Percentiles rank a stretch among this genome's conserved stretches.
Evolutionary conservation across 1,140 invertebrate species (phyloP).

Genomic region (Dysdera silvatica): DNA sequence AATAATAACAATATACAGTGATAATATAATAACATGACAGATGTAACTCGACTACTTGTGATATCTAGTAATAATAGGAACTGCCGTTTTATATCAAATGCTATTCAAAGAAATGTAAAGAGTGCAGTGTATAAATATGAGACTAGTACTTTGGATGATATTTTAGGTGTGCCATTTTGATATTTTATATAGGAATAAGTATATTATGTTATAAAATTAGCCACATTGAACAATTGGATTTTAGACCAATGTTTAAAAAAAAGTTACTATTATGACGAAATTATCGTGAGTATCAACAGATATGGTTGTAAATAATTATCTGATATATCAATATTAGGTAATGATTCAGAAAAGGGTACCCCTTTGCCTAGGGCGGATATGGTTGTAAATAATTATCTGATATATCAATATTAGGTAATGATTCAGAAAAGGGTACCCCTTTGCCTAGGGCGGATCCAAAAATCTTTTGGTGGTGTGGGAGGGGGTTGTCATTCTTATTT

Average conservation of each 20-base stretch:
- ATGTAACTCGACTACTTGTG: conserved; percentile 3
- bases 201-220: background rate
- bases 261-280: background rate
- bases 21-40: no score
- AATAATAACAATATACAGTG: no score
- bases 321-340: background rate
- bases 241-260: background rate
- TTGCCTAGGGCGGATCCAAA: no score
- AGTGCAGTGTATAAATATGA: conserved; percentile 24
- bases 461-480: no score
- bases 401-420: no score
- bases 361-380: no score
- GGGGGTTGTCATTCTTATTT: no score
- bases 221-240: background rate
- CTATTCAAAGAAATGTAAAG: conserved; percentile 2
- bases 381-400: no score
- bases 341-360: background rate
- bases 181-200: background rate
- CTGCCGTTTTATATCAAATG: conserved; percentile 15
- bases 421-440: no score
- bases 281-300: background rate
- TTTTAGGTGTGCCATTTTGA: conserved; percentile 6
- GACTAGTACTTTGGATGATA: conserved; percentile 22
- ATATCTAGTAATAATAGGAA: conserved; percentile 8
- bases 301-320: background rate